Evolutionary conservation across 2,888 invertebrate species (phyloP).

Genomic region (Slavum lentiscoides): DNA sequence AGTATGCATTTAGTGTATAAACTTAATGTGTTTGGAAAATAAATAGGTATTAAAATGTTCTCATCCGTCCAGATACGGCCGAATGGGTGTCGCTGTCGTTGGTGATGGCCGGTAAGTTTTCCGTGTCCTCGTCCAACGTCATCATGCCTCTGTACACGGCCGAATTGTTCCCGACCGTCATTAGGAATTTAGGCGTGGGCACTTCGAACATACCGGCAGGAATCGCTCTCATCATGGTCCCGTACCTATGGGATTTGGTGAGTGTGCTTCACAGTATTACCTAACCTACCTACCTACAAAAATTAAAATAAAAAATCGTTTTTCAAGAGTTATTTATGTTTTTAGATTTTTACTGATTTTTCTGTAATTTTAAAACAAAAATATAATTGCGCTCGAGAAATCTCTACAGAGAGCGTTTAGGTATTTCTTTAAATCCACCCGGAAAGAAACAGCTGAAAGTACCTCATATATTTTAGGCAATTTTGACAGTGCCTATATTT

Average conservation of each 20-base stretch:
- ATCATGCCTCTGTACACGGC: conserved; percentile 77
- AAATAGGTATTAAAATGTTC: background rate
- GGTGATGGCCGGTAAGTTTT: conserved; percentile 79
- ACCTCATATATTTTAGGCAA: too few species aligned
- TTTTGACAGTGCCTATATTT: too few species aligned
- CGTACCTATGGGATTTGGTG: conserved; percentile 77
- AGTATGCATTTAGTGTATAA: conserved; percentile 7
- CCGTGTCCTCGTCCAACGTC: conserved; percentile 77
- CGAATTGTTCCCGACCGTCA: conserved; percentile 72
- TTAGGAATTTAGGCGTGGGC: conserved; percentile 73
- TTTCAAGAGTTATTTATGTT: too few species aligned
- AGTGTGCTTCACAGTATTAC: conserved; percentile 59
- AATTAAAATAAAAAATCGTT: too few species aligned
- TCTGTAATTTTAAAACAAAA: too few species aligned
- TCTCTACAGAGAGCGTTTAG: too few species aligned
- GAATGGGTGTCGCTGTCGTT: conserved; percentile 72
- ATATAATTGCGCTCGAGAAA: too few species aligned
- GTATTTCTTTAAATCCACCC: too few species aligned
- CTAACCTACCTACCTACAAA: too few species aligned
- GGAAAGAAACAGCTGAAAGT: too few species aligned
- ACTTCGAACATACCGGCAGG: conserved; percentile 78
- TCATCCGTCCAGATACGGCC: conserved; percentile 36
- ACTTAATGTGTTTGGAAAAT: background rate
- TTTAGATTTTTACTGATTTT: too few species aligned
- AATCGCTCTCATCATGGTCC: conserved; percentile 74